Evolutionary conservation across 2,888 invertebrate species (phyloP).

Genomic region (Cordilura impudica): DNA sequence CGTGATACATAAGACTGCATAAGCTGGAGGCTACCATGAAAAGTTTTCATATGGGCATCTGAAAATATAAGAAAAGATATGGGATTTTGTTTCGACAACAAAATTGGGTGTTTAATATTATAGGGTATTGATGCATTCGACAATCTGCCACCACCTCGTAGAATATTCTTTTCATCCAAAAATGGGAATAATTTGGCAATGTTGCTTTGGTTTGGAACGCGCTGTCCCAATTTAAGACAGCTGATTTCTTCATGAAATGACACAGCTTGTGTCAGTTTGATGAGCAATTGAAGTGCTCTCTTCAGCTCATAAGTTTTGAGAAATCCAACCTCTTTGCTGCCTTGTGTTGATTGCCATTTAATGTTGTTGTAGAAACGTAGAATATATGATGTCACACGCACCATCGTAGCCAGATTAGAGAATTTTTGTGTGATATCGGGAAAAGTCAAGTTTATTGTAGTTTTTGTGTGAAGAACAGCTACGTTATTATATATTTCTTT

Average conservation of each 20-base stretch:
- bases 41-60: no score
- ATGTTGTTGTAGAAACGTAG: slow-evolving; percentile 4
- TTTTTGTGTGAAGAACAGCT: background rate
- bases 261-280: slow-evolving; percentile 18
- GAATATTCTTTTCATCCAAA: background rate
- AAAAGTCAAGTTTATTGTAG: no score
- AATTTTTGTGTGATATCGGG: no score
- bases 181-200: slow-evolving; percentile 12
- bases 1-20: no score
- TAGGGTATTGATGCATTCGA: no score
- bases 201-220: background rate
- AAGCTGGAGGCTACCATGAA: no score
- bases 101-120: no score
- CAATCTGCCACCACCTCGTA: no score
- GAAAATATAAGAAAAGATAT: no score
- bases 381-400: slow-evolving; percentile 2
- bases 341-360: background rate
- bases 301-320: slow-evolving; percentile 12
- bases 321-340: background rate
- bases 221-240: background rate
- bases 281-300: background rate
- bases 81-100: no score
- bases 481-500: background rate
- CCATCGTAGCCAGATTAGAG: no score
- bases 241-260: slow-evolving; percentile 13